Evolutionary conservation across 2,888 invertebrate species (phyloP).

Genomic region (Pogonocherus hispidulus): DNA sequence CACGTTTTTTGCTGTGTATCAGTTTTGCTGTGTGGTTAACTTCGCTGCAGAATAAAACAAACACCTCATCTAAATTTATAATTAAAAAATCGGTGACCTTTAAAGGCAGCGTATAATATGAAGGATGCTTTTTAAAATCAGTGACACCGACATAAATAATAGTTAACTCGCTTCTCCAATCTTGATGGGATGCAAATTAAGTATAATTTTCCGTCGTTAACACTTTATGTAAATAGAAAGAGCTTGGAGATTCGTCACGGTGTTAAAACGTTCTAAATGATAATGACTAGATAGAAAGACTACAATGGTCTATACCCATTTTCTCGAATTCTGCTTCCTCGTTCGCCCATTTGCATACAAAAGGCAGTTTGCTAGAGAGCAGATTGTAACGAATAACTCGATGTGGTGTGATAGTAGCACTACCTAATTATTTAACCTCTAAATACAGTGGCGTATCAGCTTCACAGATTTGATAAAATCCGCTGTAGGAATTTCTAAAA

Average conservation of each 20-base stretch:
- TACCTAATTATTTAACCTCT: neutral
- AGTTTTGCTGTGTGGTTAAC: too few relatives aligned
- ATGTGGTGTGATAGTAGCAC: neutral
- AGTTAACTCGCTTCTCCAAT: neutral
- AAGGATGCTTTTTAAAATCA: too few relatives aligned
- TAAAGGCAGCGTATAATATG: too few relatives aligned
- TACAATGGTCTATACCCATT: constrained; percentile 29
- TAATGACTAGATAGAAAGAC: constrained; percentile 21
- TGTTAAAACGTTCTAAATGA: constrained; percentile 25
- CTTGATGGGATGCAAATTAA: neutral
- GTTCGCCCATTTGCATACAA: constrained; percentile 33
- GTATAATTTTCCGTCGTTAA: constrained; percentile 2
- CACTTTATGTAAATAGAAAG: constrained; percentile 12
- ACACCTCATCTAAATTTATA: too few relatives aligned
- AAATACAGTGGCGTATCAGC: neutral
- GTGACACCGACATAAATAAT: neutral
- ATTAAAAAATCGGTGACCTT: too few relatives aligned
- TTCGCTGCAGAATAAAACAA: too few relatives aligned
- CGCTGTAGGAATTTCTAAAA: too few relatives aligned
- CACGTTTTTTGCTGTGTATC: too few relatives aligned
- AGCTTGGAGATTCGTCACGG: constrained; percentile 20
- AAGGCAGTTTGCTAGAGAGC: constrained; percentile 19
- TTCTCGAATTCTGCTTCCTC: constrained; percentile 32
- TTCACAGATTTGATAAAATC: too few relatives aligned
- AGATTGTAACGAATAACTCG: constrained; percentile 10